phyloP scores from a whole-genome alignment of 1,140 invertebrate genomes.

The Cotesia vestalis region DNA sequence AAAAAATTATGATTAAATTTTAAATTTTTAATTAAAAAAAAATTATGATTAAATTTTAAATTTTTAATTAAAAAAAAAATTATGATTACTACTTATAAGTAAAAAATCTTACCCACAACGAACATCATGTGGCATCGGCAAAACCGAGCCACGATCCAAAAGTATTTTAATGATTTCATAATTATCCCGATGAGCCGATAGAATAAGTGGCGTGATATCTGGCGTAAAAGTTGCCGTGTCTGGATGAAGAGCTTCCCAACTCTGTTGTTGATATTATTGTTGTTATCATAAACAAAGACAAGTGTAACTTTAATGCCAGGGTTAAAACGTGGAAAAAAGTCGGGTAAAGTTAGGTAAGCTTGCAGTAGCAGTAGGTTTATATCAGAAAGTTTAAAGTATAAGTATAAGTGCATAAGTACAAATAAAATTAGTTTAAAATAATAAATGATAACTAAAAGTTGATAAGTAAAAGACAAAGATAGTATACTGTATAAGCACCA shows the following conservation, averaged over 20 bases:
- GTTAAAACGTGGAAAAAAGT: neutral
- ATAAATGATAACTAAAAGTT: too few relatives aligned
- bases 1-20: too few relatives aligned
- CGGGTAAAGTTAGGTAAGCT: neutral
- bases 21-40: too few relatives aligned
- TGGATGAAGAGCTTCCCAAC: slow-evolving; percentile 88
- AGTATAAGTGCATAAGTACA: neutral
- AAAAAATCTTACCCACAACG: slow-evolving; percentile 65
- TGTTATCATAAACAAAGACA: neutral
- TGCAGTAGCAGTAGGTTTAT: too few relatives aligned
- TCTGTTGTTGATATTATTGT: slow-evolving; percentile 67
- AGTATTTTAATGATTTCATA: slow-evolving; percentile 99
- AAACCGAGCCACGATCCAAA: slow-evolving; percentile 85
- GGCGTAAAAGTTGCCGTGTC: slow-evolving; percentile 95
- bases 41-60: too few relatives aligned
- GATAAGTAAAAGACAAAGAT: too few relatives aligned
- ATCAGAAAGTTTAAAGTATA: neutral
- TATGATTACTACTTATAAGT: too few relatives aligned
- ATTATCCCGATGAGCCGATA: slow-evolving; percentile 96
- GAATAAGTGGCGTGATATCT: slow-evolving; percentile 94
- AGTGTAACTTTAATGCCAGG: neutral
- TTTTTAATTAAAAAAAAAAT: too few relatives aligned
- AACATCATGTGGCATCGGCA: slow-evolving; percentile 92
- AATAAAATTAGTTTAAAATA: neutral
- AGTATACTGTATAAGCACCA: neutral